Base-by-base conservation (phyloP, 2,113 vertebrate genomes). In the Peucedramus taeniatus region DNA sequence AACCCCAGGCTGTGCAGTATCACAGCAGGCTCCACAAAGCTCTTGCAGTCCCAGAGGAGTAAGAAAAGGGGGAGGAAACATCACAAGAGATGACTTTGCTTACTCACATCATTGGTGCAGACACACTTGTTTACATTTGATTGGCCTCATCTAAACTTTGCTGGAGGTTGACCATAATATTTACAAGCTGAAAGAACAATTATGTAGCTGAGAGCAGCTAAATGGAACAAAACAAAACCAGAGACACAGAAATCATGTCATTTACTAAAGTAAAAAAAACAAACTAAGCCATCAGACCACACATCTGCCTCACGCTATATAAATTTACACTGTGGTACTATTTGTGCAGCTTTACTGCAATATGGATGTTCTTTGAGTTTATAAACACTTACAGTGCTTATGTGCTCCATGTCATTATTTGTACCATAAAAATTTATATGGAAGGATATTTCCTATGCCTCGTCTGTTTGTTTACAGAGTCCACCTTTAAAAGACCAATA, bases 101-200 rank as follows among this genome's bases (percentile, higher is more conserved):
- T 87, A 76, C 61, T 94, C 92, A 56, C 60, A 72, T 76, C 68
- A 69, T 68, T 96, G 92, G 78, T 83, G 22, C 85, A 80, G 74
- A 78, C 40, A 35, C 54, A 65, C 75, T 93, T 94, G 83, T 94
- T 97, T 94, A 94, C 82, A 89, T 96, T 95, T 77, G 74, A 96
- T 91, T 68, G 44, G 89, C 68, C 92, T 97, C 91, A 70, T 94
- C 71, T 95, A 94, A 94, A 82, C 90, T 97, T 96, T 85, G 86
- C 90, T 96, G 96, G 96, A 97, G 87, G 89, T 82, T 88, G 94
- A 96, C 89, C 78, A 94, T 97, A 97, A 97, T 96, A 96, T 96
- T 91, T 97, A 95, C 69, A 96, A 83, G 70, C 61, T 50, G 75
- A 81, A 79, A 65, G 63, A 79, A 95, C 89, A 94, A 91, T 95